Percentiles rank a stretch among this genome's conserved stretches.
phyloP scores from a whole-genome alignment of 2,797 vertebrate genomes.

The Rostrhamus sociabilis region DNA sequence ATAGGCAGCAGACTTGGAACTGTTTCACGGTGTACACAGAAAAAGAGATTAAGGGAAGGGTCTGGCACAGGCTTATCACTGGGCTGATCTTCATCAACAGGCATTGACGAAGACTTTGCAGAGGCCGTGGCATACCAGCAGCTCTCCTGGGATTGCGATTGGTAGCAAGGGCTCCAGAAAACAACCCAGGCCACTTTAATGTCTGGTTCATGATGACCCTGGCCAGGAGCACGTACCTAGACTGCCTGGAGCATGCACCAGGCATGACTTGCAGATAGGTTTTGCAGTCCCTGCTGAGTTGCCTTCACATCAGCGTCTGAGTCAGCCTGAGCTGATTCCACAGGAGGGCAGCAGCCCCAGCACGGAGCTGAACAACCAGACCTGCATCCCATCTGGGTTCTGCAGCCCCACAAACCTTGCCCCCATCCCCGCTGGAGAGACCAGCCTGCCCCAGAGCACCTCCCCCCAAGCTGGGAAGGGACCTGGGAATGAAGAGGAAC shows the following conservation, averaged over 20 bases:
- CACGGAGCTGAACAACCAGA: rapidly evolving
- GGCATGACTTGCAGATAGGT: background rate
- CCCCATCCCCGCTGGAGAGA: background rate
- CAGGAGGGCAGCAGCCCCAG: background rate
- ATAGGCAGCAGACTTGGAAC: background rate
- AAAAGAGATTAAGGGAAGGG: background rate
- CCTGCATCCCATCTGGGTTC: background rate
- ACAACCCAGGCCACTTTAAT: background rate
- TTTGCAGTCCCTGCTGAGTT: background rate
- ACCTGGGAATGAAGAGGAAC: background rate
- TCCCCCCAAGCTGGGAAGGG: background rate
- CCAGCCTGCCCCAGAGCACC: background rate
- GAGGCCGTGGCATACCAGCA: background rate
- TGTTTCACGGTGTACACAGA: background rate
- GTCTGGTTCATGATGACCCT: background rate
- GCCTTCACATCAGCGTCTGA: background rate
- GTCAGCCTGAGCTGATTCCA: background rate
- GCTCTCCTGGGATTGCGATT: background rate
- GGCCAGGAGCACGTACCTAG: background rate
- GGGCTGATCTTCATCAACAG: background rate
- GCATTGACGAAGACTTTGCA: background rate
- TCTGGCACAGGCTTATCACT: background rate
- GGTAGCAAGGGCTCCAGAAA: background rate
- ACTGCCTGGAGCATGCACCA: background rate
- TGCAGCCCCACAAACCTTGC: rapidly evolving